Base-by-base conservation (phyloP, 2,113 vertebrate species). In the Sinosuthora webbiana region DNA sequence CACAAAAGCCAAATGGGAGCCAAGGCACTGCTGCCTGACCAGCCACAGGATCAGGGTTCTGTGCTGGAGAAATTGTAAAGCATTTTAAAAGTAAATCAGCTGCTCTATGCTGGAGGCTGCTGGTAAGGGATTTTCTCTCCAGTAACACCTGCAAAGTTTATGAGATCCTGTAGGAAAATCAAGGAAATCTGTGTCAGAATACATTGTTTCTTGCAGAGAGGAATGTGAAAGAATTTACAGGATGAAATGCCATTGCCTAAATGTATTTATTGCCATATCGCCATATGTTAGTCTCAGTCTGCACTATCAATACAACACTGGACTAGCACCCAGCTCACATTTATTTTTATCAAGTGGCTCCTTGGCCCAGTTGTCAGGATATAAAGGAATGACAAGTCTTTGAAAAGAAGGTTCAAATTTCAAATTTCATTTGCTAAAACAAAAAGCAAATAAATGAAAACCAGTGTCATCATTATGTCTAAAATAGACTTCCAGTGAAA, bases 151-250 rank as follows among this genome's bases (percentile, higher is more conserved):
- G 93, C 70, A 81, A 79, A 53, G 42, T 97, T 97, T 97, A 96
- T 91, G 96, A 97, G 90, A 85, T 97, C 79, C 87, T 94, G 23
- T 4, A 90, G 84, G 74, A 91, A 93, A 91, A 93, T 65, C 21
- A 41, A 49, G 75, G 68, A 92, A 89, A 96, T 97, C 94, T 97
- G n/a, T 95, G 97, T 98, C 37, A 96, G 87, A 97, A 95, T 95
- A 74, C 15, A 0, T 52, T 39, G 67, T 91, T 97, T 97, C 95
- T 97, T 96, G 95, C 84, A 95, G 10, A 79, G 83, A 73, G 84
- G 74, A 53, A 83, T 21, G 52, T 73, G 87, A 94, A 90, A 83
- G 89, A 21, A 30, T 93, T 97, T 94, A 85, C 82, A 60, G 82
- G 88, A 83, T 84, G 55, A 92, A 85, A 47, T 94, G 65, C 52